Evolutionary conservation across 2,797 vertebrate genomes (phyloP).

Genomic region (Kryptopterus vitreolus): DNA sequence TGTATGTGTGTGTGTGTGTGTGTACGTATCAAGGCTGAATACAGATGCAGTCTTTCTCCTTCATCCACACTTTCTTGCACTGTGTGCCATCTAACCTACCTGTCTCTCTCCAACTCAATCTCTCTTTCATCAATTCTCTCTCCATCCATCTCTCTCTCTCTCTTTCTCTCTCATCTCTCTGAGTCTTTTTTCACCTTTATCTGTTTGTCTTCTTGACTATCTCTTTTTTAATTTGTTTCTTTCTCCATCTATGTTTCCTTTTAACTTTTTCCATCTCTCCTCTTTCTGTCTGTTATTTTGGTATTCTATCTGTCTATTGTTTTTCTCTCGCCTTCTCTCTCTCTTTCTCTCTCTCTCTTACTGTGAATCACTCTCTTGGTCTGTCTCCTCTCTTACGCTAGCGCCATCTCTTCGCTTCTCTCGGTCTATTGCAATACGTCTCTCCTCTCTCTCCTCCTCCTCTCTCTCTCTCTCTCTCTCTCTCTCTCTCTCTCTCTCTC

Average conservation of each 20-base stretch:
- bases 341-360: not conserved
- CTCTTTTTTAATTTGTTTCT: not conserved
- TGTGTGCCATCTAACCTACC: too few relatives aligned
- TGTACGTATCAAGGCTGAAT: not conserved
- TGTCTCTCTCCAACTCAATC: slow-evolving; percentile 28
- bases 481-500: not conserved
- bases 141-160: not conserved
- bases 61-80: not conserved
- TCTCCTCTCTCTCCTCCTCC: too few relatives aligned
- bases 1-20: not conserved
- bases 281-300: not conserved
- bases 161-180: not conserved
- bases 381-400: not conserved
- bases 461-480: not conserved
- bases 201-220: not conserved
- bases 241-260: not conserved
- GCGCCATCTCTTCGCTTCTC: not conserved
- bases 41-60: not conserved
- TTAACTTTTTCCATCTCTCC: too few relatives aligned
- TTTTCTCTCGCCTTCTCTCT: not conserved
- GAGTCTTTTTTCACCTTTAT: too few relatives aligned
- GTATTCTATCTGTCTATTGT: too few relatives aligned
- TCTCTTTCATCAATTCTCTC: slow-evolving; percentile 10
- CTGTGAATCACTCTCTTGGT: too few relatives aligned
- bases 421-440: not conserved